Evolutionary conservation across 1,140 invertebrate species (phyloP).

Genomic region (Sycobia sp.): DNA sequence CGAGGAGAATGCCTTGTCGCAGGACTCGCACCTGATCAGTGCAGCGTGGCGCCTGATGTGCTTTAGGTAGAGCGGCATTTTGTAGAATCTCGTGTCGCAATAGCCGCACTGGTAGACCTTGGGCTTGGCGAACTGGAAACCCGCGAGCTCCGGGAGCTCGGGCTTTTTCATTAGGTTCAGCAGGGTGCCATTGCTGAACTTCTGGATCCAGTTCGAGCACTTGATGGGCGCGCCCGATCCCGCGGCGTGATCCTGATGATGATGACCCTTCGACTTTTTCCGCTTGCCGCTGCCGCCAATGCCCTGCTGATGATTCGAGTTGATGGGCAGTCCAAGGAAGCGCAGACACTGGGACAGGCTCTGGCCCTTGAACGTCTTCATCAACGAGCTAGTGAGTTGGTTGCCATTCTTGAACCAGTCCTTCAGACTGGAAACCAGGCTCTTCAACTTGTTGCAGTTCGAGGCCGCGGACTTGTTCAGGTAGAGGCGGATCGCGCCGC

Average conservation of each 20-base stretch:
- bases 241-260: too few relatives aligned
- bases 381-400: background rate
- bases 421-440: constrained; percentile 6
- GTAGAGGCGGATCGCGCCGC: constrained; percentile 11
- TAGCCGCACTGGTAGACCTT: constrained; percentile 18
- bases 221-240: too few relatives aligned
- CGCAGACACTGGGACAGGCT: background rate
- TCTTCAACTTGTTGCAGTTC: constrained; percentile 14
- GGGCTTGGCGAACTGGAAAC: constrained; percentile 9
- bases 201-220: background rate
- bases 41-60: constrained; percentile 11
- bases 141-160: background rate
- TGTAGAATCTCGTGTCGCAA: constrained; percentile 13
- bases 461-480: background rate
- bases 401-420: constrained; percentile 1
- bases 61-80: constrained; percentile 9
- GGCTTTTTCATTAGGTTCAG: constrained; percentile 4
- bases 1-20: constrained; percentile 4
- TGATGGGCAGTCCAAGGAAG: background rate
- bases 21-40: background rate
- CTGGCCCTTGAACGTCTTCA: constrained; percentile 10
- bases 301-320: too few relatives aligned
- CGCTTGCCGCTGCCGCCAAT: too few relatives aligned
- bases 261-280: too few relatives aligned
- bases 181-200: background rate